Evolutionary conservation across 2,797 vertebrate genomes (phyloP).

Genomic region (Myioborus melanocephalus): DNA sequence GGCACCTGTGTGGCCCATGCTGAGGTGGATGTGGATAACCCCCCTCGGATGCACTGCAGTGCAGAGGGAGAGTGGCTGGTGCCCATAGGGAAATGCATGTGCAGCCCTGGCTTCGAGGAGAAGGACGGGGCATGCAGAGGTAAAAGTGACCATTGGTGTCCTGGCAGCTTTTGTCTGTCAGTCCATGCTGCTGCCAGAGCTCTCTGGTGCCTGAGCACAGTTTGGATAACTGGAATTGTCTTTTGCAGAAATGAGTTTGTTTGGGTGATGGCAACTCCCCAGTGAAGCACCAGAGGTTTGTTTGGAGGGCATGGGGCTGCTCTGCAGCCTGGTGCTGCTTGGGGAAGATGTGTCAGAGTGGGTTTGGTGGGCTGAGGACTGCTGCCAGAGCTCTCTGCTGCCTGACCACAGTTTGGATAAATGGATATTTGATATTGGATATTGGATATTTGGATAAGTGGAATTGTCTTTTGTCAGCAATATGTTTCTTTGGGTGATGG

Average conservation of each 20-base stretch:
- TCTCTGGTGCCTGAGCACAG: not conserved
- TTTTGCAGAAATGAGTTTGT: not conserved
- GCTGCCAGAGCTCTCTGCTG: no score
- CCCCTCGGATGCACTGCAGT: constrained; percentile 95
- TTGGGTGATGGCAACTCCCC: not conserved
- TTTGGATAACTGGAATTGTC: not conserved
- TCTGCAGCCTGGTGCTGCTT: not conserved
- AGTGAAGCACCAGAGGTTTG: not conserved
- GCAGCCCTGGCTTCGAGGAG: constrained; percentile 92
- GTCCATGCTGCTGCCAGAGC: not conserved
- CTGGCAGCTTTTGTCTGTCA: not conserved
- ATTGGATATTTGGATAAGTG: not conserved
- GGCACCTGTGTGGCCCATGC: constrained; percentile 90
- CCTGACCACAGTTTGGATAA: no score
- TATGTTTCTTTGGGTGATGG: no score
- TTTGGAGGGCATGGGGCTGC: not conserved
- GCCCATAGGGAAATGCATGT: constrained; percentile 91
- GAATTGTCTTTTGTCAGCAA: not conserved
- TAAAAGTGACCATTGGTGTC: constrained; percentile 59
- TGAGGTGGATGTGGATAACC: constrained; percentile 86
- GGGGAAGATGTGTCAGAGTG: no score
- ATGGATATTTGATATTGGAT: not conserved
- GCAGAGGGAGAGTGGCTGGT: constrained; percentile 95
- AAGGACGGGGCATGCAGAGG: constrained; percentile 91
- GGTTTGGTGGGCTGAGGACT: no score